phyloP scores from a whole-genome alignment of 2,113 vertebrate species.

The Neolamprologus longior region DNA sequence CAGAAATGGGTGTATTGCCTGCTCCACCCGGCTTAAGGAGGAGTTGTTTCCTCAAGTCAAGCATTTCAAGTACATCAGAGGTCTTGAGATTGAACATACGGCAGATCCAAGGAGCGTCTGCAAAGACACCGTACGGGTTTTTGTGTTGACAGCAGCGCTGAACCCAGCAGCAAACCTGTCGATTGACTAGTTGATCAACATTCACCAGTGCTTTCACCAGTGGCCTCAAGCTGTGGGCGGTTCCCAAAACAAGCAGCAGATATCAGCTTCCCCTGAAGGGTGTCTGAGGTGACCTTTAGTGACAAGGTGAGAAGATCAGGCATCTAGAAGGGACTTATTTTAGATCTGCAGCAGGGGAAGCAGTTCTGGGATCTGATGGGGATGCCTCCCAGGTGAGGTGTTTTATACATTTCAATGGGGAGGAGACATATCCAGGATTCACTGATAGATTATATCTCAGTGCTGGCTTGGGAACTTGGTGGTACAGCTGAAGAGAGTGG shows the following conservation, averaged over 20 bases:
- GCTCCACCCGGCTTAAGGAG: background rate
- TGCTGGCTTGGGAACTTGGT: background rate
- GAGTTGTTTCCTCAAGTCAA: background rate
- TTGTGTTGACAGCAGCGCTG: background rate
- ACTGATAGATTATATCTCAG: background rate
- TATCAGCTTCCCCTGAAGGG: background rate
- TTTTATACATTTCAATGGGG: background rate
- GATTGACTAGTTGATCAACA: background rate
- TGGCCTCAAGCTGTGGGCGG: background rate
- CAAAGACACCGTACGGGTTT: background rate
- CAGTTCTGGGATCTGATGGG: background rate
- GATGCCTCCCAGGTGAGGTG: background rate
- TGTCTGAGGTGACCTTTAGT: background rate
- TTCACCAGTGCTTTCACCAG: background rate
- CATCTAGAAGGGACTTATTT: background rate
- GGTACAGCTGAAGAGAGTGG: background rate
- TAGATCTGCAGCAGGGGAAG: background rate
- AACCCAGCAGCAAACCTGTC: background rate
- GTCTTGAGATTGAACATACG: background rate
- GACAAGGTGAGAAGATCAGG: background rate
- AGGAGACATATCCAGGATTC: background rate
- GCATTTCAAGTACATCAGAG: background rate
- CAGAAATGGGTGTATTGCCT: background rate
- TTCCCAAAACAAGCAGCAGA: background rate
- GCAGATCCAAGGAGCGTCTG: background rate